Conservation (phyloP, 2,113 vertebrate species). For the Myotis davidii region DNA sequence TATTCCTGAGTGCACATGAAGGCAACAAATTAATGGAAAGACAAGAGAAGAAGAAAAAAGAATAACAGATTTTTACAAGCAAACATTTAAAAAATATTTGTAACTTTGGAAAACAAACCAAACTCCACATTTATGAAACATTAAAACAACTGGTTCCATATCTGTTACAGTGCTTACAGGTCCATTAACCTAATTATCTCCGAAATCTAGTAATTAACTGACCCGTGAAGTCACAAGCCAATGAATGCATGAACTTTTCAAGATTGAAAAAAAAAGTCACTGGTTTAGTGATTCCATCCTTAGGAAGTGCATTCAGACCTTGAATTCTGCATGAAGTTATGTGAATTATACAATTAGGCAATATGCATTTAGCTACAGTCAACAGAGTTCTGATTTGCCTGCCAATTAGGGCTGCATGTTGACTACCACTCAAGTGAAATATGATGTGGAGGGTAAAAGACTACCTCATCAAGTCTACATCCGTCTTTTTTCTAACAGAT, state of each 20-base stretch:
- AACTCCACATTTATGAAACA: conserved; percentile 36
- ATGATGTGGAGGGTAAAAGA: conserved; percentile 76
- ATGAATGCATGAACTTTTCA: conserved; percentile 67
- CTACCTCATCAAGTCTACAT: conserved; percentile 80
- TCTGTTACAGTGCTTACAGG: neutral
- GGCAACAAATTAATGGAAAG: neutral
- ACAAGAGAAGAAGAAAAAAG: neutral
- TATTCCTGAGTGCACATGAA: neutral
- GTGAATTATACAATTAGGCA: conserved; percentile 75
- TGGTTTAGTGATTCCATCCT: conserved; percentile 60
- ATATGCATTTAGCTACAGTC: conserved; percentile 62
- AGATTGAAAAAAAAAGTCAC: conserved; percentile 46
- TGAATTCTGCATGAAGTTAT: conserved; percentile 76
- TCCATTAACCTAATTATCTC: conserved; percentile 75
- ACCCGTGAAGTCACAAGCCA: conserved; percentile 67
- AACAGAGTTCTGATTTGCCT: conserved; percentile 73
- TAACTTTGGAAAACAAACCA: neutral
- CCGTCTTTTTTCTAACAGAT: conserved; percentile 77
- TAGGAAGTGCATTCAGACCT: conserved; percentile 72
- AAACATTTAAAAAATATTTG: conserved; percentile 23
- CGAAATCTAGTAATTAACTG: conserved; percentile 70
- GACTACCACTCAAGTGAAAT: conserved; percentile 76
- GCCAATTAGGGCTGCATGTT: conserved; percentile 75
- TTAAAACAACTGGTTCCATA: conserved; percentile 68
- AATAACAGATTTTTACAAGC: neutral